Conservation (phyloP, 2,797 vertebrate species). For the Gila robusta region DNA sequence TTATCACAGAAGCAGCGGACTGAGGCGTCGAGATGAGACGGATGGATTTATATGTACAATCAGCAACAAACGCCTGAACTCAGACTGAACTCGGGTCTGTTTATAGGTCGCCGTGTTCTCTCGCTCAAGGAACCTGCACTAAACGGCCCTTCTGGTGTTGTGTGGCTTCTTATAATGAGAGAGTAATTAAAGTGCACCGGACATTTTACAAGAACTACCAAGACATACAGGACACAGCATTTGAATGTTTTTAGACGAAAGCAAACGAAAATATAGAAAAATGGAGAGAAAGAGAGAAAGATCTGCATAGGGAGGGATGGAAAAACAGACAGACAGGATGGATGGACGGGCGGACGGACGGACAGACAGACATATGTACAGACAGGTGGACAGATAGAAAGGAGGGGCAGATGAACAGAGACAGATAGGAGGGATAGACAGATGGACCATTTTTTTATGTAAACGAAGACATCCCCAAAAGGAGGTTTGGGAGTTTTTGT, state of each 20-base stretch:
- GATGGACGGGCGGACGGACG: not conserved
- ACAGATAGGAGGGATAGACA: not conserved
- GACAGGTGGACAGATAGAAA: too few relatives aligned
- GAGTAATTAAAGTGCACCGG: conserved; percentile 53
- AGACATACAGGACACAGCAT: not conserved
- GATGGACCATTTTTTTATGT: not conserved
- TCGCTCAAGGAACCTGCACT: not conserved
- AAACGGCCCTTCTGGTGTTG: conserved; percentile 31
- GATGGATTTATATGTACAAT: conserved; percentile 33
- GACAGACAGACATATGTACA: too few relatives aligned
- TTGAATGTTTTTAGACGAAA: conserved; percentile 28
- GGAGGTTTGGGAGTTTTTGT: not conserved
- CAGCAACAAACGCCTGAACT: conserved; percentile 26
- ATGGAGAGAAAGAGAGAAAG: not conserved
- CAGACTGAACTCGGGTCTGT: conserved; percentile 14
- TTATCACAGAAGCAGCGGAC: not conserved
- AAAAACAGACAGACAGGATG: not conserved
- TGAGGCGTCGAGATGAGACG: not conserved
- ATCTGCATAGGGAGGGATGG: not conserved
- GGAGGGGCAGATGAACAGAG: too few relatives aligned
- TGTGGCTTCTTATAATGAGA: conserved; percentile 14
- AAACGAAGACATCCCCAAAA: not conserved
- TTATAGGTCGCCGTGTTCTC: conserved; percentile 28
- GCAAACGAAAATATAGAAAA: not conserved
- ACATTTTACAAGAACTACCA: not conserved